A percentile compares a stretch with the other conserved stretches of the same genome.
phyloP scores from a whole-genome alignment of 2,888 invertebrate species.

The Cremastobaeus sp. region DNA sequence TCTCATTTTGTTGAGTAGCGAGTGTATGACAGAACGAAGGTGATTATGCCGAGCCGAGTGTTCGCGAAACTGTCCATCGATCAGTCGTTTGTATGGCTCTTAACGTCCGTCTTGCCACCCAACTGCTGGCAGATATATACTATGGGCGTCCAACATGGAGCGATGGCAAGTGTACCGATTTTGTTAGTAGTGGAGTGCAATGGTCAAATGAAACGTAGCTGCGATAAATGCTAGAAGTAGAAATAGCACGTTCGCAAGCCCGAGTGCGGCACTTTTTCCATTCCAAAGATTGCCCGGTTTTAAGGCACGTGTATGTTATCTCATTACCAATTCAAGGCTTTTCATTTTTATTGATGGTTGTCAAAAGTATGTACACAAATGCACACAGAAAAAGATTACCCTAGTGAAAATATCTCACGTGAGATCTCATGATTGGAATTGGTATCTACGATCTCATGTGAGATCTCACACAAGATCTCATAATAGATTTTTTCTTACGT shows the following conservation, averaged over 20 bases:
- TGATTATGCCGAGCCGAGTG: slow-evolving; percentile 24
- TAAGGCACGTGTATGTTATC: too few species aligned
- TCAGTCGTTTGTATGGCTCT: slow-evolving; percentile 20
- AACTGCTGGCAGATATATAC: slow-evolving; percentile 6
- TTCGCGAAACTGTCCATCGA: slow-evolving; percentile 41
- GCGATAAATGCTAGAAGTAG: slow-evolving; percentile 56
- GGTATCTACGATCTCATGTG: too few species aligned
- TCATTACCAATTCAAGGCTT: neutral
- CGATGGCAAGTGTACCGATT: slow-evolving; percentile 28
- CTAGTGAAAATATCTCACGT: too few species aligned
- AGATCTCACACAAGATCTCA: too few species aligned
- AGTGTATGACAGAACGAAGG: slow-evolving; percentile 21
- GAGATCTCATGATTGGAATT: too few species aligned
- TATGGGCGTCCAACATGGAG: slow-evolving; percentile 2
- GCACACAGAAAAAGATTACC: too few species aligned
- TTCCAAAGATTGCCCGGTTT: too few species aligned
- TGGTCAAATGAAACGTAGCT: slow-evolving; percentile 52
- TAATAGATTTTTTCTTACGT: too few species aligned
- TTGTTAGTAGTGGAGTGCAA: slow-evolving; percentile 46
- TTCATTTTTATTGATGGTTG: neutral
- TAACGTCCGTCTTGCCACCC: slow-evolving; percentile 35
- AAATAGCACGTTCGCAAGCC: slow-evolving; percentile 46
- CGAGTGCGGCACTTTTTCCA: slow-evolving; percentile 41
- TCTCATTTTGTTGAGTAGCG: slow-evolving; percentile 39
- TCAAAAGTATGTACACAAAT: neutral